Base-by-base conservation (phyloP, 1,140 invertebrate genomes). In the Drosophila miranda region DNA sequence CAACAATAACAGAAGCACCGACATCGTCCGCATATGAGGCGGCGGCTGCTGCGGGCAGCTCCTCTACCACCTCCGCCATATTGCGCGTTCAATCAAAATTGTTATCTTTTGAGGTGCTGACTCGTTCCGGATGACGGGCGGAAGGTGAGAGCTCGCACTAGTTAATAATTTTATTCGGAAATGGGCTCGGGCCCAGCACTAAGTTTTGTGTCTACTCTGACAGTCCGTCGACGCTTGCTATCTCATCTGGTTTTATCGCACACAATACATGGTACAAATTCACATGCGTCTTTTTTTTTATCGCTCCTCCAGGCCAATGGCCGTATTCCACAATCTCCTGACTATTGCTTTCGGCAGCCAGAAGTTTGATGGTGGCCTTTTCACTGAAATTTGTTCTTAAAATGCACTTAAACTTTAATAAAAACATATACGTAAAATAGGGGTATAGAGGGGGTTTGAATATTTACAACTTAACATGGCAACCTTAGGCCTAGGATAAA, bases 221-320 rank as follows among this genome's bases (percentile, higher is more conserved):
- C 50, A 50, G 67, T 43, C 45, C 30, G 60, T 54, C 55, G 16
- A 21, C 54, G 50, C 77, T 61, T 71, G 55, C 75, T 56, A 52
- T 58, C 61, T 60, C 81, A 86, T 87, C 81, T 86, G 81, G 73
- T 86, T 71, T 51, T 51, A 26, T 13, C 11, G 34, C 13, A 13
- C 34, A 38, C 49, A 63, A 44, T 61, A 57, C 49, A 38, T n/a
- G 42, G 41, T 56, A 61, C 57, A 52, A 69, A 30, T 64, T n/a
- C 58, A 69, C 79, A 83, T 79, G 80, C 75, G 66, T 83, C 71
- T 53, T 61, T 71, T 79, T 83, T n/a, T 64, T 55, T 46, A 46
- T 69, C 46, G 30, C 42, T 53, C 68, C 87, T 45, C 41, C 41
- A 59, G 50, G 59, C 41, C 45, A 55, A 21, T 43, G 19, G 30